phyloP scores from a whole-genome alignment of 64 coral and sea anemone genomes.

The Exaiptasia diaphana region DNA sequence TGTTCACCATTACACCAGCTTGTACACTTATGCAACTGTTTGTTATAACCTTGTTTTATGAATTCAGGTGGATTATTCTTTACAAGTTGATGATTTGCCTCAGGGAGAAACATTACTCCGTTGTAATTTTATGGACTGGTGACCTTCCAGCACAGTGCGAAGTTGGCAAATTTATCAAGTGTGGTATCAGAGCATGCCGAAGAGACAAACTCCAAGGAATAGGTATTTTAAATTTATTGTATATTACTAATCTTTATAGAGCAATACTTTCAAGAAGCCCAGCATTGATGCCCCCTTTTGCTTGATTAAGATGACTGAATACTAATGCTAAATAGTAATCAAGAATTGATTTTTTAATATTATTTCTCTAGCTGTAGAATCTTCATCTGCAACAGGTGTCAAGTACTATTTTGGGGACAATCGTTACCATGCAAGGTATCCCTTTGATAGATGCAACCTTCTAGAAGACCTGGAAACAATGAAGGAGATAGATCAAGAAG shows the following conservation, averaged over 20 bases:
- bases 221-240: background rate
- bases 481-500: background rate
- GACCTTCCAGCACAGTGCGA: background rate
- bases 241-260: background rate
- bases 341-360: background rate
- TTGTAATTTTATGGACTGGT: background rate
- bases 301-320: background rate
- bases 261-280: background rate
- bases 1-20: background rate
- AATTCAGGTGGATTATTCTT: background rate
- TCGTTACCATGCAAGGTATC: slow-evolving; percentile 30
- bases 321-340: background rate
- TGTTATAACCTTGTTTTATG: background rate
- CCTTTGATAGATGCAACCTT: background rate
- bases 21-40: background rate
- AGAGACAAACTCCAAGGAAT: slow-evolving; percentile 15
- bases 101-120: background rate
- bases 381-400: background rate
- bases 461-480: background rate
- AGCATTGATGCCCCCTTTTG: background rate
- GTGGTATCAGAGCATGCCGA: background rate
- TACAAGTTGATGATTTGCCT: background rate
- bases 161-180: slow-evolving; percentile 8
- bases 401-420: slow-evolving; percentile 31
- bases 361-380: background rate